Base-by-base conservation (phyloP, 2,113 vertebrate species). In the Macaca fascicularis region DNA sequence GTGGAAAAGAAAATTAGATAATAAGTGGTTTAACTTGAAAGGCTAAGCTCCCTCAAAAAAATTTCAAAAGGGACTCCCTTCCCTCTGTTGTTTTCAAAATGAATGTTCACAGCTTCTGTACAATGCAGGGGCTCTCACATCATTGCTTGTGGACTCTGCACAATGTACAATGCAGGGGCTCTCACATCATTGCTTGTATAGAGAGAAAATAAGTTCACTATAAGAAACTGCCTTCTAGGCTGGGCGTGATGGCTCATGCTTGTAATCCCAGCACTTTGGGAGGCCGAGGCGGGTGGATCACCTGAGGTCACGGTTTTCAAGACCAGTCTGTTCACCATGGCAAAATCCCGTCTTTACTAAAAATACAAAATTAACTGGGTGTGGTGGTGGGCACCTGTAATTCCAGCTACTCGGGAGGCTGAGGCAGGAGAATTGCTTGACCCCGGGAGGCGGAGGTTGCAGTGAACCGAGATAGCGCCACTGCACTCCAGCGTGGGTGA, bases 111-210 rank as follows among this genome's bases (percentile, higher is more conserved):
- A 35, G 57, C 57, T 25, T 61, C 64, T 82, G 5, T 1, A 0
- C 55, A 30, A 25, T 30, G 43, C 52, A 8, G 52, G 32, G 25
- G 30, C n/a, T 8, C 0, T 7, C 8, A 4, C 20, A 0, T 9
- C 30, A 27, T 7, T 13, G 59, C 38, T 45, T 16, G 27, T 0
- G 43, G 43, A 43, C 43, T 43, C 43, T 6, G 43, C 43, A 43
- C 43, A 43, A 43, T 82, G 5, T 1, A 0, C 55, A 30, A 25
- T 30, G 43, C 52, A 8, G 52, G 32, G 25, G 30, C n/a, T 8
- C 0, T 7, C 8, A 4, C 20, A 0, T 9, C 30, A 27, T 7
- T 13, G 59, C 35, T 45, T 16, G 27, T 0, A 0, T 1, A 11
- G 16, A 74, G 30, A 64, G 11, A 38, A 59, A 80, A 85, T 17